Base-by-base conservation (phyloP, 2,888 invertebrate genomes). In the Eueremaeus valkanovi region DNA sequence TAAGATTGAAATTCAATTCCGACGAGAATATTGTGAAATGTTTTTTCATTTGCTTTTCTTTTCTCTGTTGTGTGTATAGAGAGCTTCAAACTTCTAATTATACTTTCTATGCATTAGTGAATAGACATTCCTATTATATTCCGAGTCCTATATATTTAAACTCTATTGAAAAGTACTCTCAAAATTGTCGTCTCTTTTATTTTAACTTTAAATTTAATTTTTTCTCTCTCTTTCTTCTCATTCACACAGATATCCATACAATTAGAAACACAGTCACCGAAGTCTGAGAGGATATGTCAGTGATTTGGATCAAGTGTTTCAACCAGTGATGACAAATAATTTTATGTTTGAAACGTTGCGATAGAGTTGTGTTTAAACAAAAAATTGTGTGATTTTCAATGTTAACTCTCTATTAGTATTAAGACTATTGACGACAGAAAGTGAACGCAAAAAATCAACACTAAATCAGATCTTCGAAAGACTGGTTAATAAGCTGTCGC, bases 401-500 rank as follows among this genome's bases (percentile, higher is more conserved):
- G 36, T 36, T 36, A 5, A 36, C 11, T 36, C 36, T n/a, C n/a
- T n/a, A n/a, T n/a, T n/a, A n/a, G n/a, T n/a, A n/a, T n/a, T n/a
- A n/a, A n/a, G n/a, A n/a, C n/a, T n/a, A n/a, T n/a, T n/a, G n/a
- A n/a, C n/a, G n/a, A n/a, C n/a, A n/a, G n/a, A 18, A 51, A 51
- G 6, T 51, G 51, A 73, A 27, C 27, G 6, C 21, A 63, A 73
- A 11, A 29, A 33, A 66, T 45, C 45, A 45, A 45, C 45, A 45
- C 45, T 11, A 45, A 45, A 45, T 45, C 45, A 45, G 16, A 45
- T 18, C 11, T 16, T 40, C 21, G 40, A 74, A 49, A 11, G 74
- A 70, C 66, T 68, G 42, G 63, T 74, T 45, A 68, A 74, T 66
- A 74, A 74, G 55, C 21, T 9, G 24, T 55, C 55, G 55, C 24